Conservation (phyloP, 2,113 vertebrate species). For the Mugil cephalus region DNA sequence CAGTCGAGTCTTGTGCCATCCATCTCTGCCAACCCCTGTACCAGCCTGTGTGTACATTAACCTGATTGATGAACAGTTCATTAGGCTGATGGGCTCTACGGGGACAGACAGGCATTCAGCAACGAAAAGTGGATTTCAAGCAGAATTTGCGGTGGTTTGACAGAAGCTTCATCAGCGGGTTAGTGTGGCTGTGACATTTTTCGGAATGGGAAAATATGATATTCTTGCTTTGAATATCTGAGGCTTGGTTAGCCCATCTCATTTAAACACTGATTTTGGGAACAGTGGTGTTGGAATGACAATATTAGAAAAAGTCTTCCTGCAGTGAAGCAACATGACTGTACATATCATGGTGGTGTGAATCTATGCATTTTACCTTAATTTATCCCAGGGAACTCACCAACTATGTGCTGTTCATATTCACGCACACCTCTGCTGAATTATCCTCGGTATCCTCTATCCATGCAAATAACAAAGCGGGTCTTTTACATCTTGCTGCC, state of each 20-base stretch:
- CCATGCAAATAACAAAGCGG: background rate
- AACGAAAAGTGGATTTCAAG: constrained; percentile 50
- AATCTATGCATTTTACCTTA: background rate
- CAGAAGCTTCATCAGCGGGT: constrained; percentile 23
- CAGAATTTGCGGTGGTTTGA: constrained; percentile 27
- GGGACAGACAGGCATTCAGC: constrained; percentile 42
- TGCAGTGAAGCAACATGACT: constrained; percentile 18
- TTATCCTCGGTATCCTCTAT: background rate
- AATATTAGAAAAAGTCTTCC: constrained; percentile 53
- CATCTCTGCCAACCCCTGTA: constrained; percentile 60
- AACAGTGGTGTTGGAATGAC: constrained; percentile 42
- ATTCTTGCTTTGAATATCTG: background rate
- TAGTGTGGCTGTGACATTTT: constrained; percentile 14
- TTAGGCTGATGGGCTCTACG: constrained; percentile 74
- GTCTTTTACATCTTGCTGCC: background rate
- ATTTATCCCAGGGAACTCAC: background rate
- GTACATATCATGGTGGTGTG: background rate
- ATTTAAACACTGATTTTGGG: constrained; percentile 37
- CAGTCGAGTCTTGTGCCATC: constrained; percentile 51
- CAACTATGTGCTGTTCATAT: background rate
- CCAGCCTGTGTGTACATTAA: constrained; percentile 59
- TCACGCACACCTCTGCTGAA: background rate
- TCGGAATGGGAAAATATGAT: constrained; percentile 4
- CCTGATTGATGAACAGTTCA: constrained; percentile 74
- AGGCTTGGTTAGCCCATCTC: background rate